These are phyloP conservation scores for Hestina assimilis DNA, from an alignment of 1,140 invertebrate genomes.

Conservation along the genomic window DNA sequence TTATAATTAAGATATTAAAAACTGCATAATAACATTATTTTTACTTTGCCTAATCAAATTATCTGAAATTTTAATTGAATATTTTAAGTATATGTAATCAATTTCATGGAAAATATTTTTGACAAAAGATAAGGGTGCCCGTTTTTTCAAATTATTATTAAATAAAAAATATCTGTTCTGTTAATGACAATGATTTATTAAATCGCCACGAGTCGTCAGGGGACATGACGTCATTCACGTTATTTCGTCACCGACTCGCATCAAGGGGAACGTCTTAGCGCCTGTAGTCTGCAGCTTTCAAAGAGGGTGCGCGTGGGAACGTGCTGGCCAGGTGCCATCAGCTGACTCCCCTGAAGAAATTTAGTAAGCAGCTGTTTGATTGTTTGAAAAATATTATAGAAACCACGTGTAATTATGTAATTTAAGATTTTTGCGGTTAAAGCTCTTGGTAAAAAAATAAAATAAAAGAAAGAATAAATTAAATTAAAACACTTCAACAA, in stretches of 20 bases:
- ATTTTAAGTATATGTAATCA: not conserved
- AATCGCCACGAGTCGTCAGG: constrained; percentile 45
- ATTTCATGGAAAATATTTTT: not conserved
- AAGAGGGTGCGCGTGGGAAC: constrained; percentile 65
- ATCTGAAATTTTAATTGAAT: too few species aligned
- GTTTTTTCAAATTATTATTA: not conserved
- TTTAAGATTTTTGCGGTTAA: not conserved
- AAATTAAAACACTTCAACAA: not conserved
- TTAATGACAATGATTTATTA: constrained; percentile 44
- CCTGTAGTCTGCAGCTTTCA: constrained; percentile 31
- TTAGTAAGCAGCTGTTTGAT: constrained; percentile 47
- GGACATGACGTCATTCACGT: constrained; percentile 29
- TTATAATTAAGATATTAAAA: too few species aligned
- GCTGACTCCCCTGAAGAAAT: constrained; percentile 38
- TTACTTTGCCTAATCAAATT: too few species aligned
- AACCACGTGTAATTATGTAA: not conserved
- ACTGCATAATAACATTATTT: too few species aligned
- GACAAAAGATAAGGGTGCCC: not conserved
- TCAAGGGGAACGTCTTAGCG: constrained; percentile 37
- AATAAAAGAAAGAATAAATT: not conserved
- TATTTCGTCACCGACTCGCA: constrained; percentile 26
- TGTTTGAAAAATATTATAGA: constrained; percentile 2
- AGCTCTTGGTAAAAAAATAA: not conserved
- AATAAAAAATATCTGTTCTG: not conserved
- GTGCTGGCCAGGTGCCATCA: constrained; percentile 61